A percentile compares a stretch with the other conserved stretches of the same genome.
phyloP scores from a whole-genome alignment of 2,888 invertebrate genomes.

The Lysandra coridon region DNA sequence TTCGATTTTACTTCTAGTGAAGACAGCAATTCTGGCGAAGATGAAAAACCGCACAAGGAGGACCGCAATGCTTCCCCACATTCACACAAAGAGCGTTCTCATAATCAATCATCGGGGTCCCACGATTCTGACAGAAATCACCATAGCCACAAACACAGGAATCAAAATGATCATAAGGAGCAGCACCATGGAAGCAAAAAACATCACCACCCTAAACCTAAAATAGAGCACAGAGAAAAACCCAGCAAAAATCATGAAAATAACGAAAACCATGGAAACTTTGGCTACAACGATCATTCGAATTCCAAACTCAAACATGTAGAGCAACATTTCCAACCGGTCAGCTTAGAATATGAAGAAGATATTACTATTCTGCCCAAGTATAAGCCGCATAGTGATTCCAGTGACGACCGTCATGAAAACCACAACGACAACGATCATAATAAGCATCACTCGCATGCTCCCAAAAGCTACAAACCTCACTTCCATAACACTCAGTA shows the following conservation, averaged over 20 bases:
- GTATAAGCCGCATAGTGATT: slow-evolving; percentile 51
- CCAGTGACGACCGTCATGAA: slow-evolving; percentile 59
- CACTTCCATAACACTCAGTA: slow-evolving; percentile 43
- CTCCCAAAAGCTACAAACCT: slow-evolving; percentile 42
- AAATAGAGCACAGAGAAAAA: slow-evolving; percentile 44
- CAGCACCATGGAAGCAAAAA: slow-evolving; percentile 35
- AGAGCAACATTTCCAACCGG: slow-evolving; percentile 48
- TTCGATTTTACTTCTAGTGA: slow-evolving; percentile 57
- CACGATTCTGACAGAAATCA: slow-evolving; percentile 14
- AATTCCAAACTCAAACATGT: slow-evolving; percentile 38
- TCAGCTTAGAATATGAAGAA: slow-evolving; percentile 60
- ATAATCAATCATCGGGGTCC: slow-evolving; percentile 35
- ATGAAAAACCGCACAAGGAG: slow-evolving; percentile 39
- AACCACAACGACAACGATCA: slow-evolving; percentile 45
- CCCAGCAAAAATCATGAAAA: slow-evolving; percentile 39
- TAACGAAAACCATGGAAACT: background rate
- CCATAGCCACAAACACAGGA: slow-evolving; percentile 14
- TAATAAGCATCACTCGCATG: slow-evolving; percentile 39
- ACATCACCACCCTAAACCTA: slow-evolving; percentile 40
- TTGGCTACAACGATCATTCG: background rate
- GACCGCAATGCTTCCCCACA: slow-evolving; percentile 29
- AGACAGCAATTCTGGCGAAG: slow-evolving; percentile 48
- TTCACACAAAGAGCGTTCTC: slow-evolving; percentile 35
- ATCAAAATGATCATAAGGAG: slow-evolving; percentile 27
- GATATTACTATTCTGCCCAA: slow-evolving; percentile 53